phyloP scores from a whole-genome alignment of 2,888 invertebrate species.

The Eurois occulta region DNA sequence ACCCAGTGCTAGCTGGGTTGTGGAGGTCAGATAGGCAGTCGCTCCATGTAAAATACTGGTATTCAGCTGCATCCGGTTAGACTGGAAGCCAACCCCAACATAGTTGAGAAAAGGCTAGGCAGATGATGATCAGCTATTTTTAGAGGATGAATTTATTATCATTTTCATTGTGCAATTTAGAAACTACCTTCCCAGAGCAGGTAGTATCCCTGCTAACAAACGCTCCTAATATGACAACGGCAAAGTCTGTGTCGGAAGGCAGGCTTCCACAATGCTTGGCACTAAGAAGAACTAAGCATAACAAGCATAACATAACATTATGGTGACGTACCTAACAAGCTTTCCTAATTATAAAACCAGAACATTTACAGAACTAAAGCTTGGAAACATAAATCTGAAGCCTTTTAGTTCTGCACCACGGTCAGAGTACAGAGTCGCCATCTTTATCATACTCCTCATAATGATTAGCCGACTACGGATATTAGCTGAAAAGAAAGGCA shows the following conservation, averaged over 20 bases:
- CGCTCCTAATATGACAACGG: too few relatives aligned
- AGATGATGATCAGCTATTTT: background rate
- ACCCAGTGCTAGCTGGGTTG: too few relatives aligned
- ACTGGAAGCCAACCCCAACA: too few relatives aligned
- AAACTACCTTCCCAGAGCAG: background rate
- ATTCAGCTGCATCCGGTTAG: too few relatives aligned
- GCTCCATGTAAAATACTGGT: too few relatives aligned
- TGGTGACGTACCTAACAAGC: background rate
- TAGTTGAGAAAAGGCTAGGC: too few relatives aligned
- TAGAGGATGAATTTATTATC: background rate
- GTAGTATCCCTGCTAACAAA: too few relatives aligned
- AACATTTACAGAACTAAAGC: background rate
- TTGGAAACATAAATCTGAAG: slow-evolving; percentile 16
- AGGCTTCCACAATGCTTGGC: background rate
- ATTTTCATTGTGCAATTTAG: background rate
- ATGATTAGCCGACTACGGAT: slow-evolving; percentile 50
- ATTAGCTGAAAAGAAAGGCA: slow-evolving; percentile 47
- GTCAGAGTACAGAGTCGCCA: slow-evolving; percentile 4
- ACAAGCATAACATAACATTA: background rate
- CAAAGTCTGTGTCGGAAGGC: background rate
- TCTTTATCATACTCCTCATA: slow-evolving; percentile 58
- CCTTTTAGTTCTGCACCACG: slow-evolving; percentile 21
- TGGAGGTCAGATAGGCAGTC: too few relatives aligned
- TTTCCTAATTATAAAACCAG: slow-evolving; percentile 4
- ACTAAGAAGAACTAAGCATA: background rate